Evolutionary conservation across 2,888 invertebrate species (phyloP).

Genomic region (Dryococelus australis): DNA sequence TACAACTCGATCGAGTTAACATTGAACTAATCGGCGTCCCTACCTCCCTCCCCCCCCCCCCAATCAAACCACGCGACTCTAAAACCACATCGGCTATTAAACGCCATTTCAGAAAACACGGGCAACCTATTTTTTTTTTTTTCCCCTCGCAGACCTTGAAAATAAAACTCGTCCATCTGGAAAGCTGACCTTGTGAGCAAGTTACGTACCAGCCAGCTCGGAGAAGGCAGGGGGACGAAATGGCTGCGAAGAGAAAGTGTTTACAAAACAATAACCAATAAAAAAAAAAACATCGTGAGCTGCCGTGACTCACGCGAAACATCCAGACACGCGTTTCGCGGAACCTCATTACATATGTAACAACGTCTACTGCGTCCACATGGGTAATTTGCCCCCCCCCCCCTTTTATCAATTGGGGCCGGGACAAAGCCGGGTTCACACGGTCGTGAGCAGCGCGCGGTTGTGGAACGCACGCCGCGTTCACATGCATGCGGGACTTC

Average conservation of each 20-base stretch:
- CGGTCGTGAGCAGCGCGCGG: not conserved
- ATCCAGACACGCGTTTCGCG: not conserved
- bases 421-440: not conserved
- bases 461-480: not conserved
- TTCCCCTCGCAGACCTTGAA: not conserved
- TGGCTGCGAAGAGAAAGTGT: not conserved
- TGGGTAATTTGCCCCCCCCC: not conserved
- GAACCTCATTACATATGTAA: not conserved
- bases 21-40: too few relatives aligned
- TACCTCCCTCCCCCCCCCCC: too few relatives aligned
- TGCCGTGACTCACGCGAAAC: conserved; percentile 1
- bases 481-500: not conserved
- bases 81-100: too few relatives aligned
- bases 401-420: too few relatives aligned
- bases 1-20: too few relatives aligned
- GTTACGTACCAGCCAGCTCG: not conserved
- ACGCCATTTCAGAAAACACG: not conserved
- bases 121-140: not conserved
- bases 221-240: not conserved
- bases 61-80: too few relatives aligned
- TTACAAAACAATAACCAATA: conserved; percentile 1
- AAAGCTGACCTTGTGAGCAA: not conserved
- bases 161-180: not conserved
- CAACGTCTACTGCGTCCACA: not conserved
- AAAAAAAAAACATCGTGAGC: not conserved